Conservation (phyloP, 2,797 vertebrate genomes). For the Pagetopsis macropterus region DNA sequence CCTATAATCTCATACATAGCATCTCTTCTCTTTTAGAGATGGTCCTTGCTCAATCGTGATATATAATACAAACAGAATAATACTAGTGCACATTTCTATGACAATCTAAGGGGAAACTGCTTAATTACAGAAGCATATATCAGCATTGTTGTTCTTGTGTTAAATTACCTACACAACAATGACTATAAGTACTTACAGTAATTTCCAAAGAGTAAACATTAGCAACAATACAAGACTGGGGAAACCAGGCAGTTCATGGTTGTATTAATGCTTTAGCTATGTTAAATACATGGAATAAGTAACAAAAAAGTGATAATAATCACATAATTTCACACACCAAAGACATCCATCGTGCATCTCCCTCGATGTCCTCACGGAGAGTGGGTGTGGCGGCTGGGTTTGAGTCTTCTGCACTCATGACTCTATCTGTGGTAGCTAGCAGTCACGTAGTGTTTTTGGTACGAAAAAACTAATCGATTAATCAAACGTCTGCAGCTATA, state of each 20-base stretch:
- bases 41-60: no score
- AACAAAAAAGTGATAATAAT: background rate
- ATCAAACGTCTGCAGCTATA: background rate
- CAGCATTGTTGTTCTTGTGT: background rate
- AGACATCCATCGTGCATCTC: constrained; percentile 93
- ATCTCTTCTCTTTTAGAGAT: no score
- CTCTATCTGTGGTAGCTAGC: constrained; percentile 52
- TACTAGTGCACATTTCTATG: background rate
- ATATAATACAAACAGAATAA: no score
- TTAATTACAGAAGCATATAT: background rate
- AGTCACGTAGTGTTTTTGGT: constrained; percentile 33
- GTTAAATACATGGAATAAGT: background rate
- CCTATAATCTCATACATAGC: no score
- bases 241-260: background rate
- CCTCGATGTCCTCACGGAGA: constrained; percentile 85
- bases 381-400: constrained; percentile 91
- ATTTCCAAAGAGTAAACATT: background rate
- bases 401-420: constrained; percentile 85
- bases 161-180: background rate
- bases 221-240: background rate
- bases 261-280: background rate
- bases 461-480: constrained; percentile 18
- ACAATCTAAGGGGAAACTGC: background rate
- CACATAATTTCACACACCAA: constrained; percentile 82
- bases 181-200: background rate